phyloP scores from a whole-genome alignment of 2,113 vertebrate species.

The Oreamnos americanus region DNA sequence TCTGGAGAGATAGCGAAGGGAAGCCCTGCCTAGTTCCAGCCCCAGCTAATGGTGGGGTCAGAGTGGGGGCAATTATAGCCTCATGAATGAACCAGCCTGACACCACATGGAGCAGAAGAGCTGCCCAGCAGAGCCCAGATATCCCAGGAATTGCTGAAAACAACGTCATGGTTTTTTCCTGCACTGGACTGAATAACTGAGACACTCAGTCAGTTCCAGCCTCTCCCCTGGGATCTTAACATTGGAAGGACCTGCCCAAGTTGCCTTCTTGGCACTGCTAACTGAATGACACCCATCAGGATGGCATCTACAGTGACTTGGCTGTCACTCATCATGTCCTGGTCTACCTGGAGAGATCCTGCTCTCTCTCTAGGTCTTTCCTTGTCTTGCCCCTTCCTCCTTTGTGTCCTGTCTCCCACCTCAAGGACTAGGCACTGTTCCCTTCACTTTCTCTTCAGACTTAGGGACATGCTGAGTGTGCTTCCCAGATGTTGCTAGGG shows the following conservation, averaged over 20 bases:
- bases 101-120: fast-evolving
- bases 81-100: not conserved
- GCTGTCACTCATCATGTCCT: not conserved
- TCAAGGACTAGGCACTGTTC: not conserved
- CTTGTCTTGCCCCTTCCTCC: not conserved
- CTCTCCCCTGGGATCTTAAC: not conserved
- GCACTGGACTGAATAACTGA: not conserved
- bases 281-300: not conserved
- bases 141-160: not conserved
- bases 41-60: not conserved
- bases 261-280: not conserved
- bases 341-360: not conserved
- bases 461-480: not conserved
- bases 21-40: not conserved
- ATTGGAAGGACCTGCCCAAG: not conserved
- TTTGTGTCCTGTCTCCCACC: not conserved
- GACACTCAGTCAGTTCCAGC: not conserved
- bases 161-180: not conserved
- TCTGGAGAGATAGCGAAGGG: not conserved
- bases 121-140: not conserved
- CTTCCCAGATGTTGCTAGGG: not conserved
- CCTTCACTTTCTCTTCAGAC: not conserved
- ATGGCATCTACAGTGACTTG: not conserved
- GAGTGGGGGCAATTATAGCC: not conserved
- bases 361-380: not conserved